A percentile compares a stretch with the other conserved stretches of the same genome.
Evolutionary conservation across 1,140 invertebrate species (phyloP).

Genomic region (Periplaneta americana): DNA sequence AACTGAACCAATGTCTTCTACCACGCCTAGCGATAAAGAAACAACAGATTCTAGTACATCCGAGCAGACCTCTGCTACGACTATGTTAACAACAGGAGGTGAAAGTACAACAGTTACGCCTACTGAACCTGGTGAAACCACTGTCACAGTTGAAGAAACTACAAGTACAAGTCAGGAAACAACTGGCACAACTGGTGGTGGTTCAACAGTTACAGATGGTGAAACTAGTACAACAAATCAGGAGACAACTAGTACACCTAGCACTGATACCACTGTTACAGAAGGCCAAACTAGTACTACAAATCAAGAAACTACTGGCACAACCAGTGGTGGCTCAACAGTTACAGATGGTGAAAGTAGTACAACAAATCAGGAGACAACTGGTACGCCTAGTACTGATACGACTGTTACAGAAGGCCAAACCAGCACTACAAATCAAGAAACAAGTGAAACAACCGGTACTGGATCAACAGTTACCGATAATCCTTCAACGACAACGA

Average conservation of each 20-base stretch:
- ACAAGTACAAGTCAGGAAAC: slow-evolving; percentile 17
- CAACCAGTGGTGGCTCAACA: not conserved
- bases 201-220: slow-evolving; percentile 21
- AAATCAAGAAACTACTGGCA: slow-evolving; percentile 10
- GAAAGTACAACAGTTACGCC: slow-evolving; percentile 5
- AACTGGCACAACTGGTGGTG: slow-evolving; percentile 3
- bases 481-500: slow-evolving; percentile 21
- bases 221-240: slow-evolving; percentile 18
- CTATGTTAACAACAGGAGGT: not conserved
- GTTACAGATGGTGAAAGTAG: slow-evolving; percentile 21
- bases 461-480: not conserved
- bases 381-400: too few species aligned
- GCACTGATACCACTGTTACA: not conserved
- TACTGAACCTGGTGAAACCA: slow-evolving; percentile 22
- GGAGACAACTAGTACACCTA: not conserved
- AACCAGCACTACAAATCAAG: not conserved
- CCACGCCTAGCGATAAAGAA: not conserved
- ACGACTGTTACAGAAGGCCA: not conserved
- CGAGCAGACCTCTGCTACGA: not conserved
- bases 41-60: not conserved
- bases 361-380: slow-evolving; percentile 18
- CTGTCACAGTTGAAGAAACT: slow-evolving; percentile 23
- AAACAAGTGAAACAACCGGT: not conserved
- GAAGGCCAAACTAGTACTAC: not conserved
- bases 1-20: not conserved